phyloP scores from a whole-genome alignment of 2,888 invertebrate species.

The Spilosoma lubricipeda region DNA sequence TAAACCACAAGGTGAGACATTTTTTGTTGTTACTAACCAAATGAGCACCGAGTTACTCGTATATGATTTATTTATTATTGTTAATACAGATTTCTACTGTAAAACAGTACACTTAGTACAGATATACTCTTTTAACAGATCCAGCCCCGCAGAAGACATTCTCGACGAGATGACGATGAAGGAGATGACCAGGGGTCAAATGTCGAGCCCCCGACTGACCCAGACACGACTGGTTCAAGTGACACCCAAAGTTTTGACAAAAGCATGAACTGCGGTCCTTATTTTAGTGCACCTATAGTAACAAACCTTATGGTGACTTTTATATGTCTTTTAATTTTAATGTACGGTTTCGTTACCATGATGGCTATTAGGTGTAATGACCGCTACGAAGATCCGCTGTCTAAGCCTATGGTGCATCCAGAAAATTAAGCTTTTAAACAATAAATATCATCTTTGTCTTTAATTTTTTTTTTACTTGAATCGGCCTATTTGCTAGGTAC shows the following conservation, averaged over 20 bases:
- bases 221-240: no score
- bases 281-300: conserved; percentile 60
- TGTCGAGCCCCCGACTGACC: no score
- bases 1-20: no score
- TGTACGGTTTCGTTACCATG: conserved; percentile 54
- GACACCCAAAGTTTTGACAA: conserved; percentile 46
- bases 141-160: conserved; percentile 1
- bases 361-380: conserved; percentile 54
- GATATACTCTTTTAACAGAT: conserved; percentile 1
- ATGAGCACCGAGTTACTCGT: no score
- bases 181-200: no score
- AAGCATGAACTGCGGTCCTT: conserved; percentile 64
- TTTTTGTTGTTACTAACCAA: no score
- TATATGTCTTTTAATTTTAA: conserved; percentile 50
- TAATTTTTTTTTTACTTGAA: background rate
- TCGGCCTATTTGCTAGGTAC: no score
- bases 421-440: conserved; percentile 4
- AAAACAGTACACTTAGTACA: no score
- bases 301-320: conserved; percentile 52
- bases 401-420: conserved; percentile 39
- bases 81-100: no score
- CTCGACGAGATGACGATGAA: background rate
- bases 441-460: background rate
- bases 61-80: no score
- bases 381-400: conserved; percentile 65